Evolutionary conservation across 64 coral and sea anemone genomes (phyloP), one percentile per base, ranked within the genome.

Genomic region (Exaiptasia diaphana): DNA sequence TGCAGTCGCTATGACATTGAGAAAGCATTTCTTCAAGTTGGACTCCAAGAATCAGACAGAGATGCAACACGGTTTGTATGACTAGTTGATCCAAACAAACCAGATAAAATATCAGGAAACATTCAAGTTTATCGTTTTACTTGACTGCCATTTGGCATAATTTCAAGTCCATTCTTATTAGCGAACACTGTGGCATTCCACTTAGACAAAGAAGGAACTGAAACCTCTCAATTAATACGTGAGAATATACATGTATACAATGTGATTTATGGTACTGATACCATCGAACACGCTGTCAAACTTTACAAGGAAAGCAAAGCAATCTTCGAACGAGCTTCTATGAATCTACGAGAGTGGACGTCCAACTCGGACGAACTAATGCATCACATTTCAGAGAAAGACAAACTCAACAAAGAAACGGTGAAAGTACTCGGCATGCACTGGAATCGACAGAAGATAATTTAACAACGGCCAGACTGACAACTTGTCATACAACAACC

Each of bases 241-340:
- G 41, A 87, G 31, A 86, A 77, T 44, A 87, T 87, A 34, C 77
- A 87, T 7, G 57, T 87, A 58, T 56, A 86, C 71, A 77, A 87
- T 48, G 74, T 87, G 73, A 55, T 87, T 20, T 61, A 30, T 38
- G 73, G 73, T 39, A 62, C 62, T 77, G 58, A 60, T 64, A 86
- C 44, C 42, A 9, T 62, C 46, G 83, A 86, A 86, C 24, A 86
- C 64, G 61, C 61, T 41, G 72, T 11, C 41, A 32, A 87, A 87
- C 74, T 87, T 30, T 77, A 78, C 73, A 87, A 53, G 22, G 83
- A 69, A 87, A 75, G 57, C 1, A 86, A 86, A 35, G 60, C 55
- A n/a, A 60, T 86, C 31, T 76, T 86, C 71, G 24, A 85, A 44
- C 33, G 29, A 32, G 43, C 80, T 46, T 71, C 80, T 4, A 83